Percentiles rank a stretch among this genome's conserved stretches.
These are phyloP conservation scores for Caranx ignobilis DNA, from an alignment of 2,113 vertebrate species.

Conservation along the genomic window DNA sequence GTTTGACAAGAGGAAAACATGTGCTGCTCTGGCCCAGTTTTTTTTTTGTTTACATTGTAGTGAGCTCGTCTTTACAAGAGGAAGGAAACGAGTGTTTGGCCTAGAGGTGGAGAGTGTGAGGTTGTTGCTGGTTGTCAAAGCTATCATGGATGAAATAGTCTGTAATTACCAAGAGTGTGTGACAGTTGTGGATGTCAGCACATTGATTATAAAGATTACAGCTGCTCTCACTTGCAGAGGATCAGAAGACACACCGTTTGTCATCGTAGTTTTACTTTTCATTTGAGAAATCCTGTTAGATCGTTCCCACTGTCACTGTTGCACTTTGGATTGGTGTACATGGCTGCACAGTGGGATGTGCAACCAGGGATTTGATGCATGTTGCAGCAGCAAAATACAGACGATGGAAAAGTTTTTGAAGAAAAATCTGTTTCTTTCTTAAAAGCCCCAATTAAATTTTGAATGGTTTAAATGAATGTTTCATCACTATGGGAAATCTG, in stretches of 20 bases:
- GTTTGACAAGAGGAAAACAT: neutral
- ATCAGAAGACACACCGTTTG: constrained; percentile 1
- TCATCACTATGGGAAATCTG: neutral
- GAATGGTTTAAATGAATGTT: neutral
- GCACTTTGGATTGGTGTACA: constrained; percentile 1
- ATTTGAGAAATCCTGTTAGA: neutral
- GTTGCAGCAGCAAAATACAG: neutral
- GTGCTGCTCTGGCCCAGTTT: neutral
- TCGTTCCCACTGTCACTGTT: neutral
- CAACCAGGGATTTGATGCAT: neutral
- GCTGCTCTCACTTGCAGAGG: constrained; percentile 12
- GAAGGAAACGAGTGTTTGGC: neutral
- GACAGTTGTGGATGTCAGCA: constrained; percentile 6
- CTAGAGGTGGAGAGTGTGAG: neutral
- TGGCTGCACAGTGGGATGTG: neutral
- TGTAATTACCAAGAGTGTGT: constrained; percentile 30
- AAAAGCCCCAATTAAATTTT: neutral
- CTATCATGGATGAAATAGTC: neutral
- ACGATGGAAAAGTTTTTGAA: neutral
- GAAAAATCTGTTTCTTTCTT: neutral
- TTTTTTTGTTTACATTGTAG: neutral
- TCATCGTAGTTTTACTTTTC: constrained; percentile 7
- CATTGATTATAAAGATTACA: constrained; percentile 38
- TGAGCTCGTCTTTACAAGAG: neutral
- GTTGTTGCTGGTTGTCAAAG: neutral